Conservation (phyloP, 2,797 vertebrate genomes). For the Threskiornis aethiopicus region DNA sequence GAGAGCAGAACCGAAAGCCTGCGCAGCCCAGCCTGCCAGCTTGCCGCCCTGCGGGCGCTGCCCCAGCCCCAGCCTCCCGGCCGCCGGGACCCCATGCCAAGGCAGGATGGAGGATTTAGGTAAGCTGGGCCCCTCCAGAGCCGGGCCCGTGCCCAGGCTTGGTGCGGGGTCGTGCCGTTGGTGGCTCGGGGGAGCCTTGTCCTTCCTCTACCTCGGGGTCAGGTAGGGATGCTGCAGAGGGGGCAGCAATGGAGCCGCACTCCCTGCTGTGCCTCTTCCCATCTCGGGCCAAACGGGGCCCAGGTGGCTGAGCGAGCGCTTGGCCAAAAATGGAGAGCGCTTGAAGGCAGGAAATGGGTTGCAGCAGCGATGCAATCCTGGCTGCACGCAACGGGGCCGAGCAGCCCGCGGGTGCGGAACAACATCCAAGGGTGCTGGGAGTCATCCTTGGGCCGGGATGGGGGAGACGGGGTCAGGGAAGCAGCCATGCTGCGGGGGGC, state of each 20-base stretch:
- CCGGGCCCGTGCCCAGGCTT: rapidly evolving
- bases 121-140: not conserved
- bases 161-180: rapidly evolving
- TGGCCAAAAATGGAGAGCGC: not conserved
- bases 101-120: constrained; percentile 47
- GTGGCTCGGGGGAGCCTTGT: rapidly evolving
- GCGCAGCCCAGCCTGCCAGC: not conserved
- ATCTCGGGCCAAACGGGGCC: rapidly evolving
- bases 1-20: not conserved
- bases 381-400: rapidly evolving
- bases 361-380: rapidly evolving
- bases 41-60: not conserved
- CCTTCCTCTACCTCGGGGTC: not conserved
- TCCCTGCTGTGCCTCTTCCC: not conserved
- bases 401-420: not conserved
- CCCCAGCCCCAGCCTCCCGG: not conserved
- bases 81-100: rapidly evolving
- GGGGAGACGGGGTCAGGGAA: rapidly evolving
- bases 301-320: rapidly evolving
- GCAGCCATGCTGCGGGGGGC: rapidly evolving
- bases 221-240: not conserved
- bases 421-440: rapidly evolving
- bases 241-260: rapidly evolving
- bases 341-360: not conserved
- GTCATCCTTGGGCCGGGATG: not conserved